Evolutionary conservation across 2,797 vertebrate genomes (phyloP).

Genomic region (Eidolon dupreanum): DNA sequence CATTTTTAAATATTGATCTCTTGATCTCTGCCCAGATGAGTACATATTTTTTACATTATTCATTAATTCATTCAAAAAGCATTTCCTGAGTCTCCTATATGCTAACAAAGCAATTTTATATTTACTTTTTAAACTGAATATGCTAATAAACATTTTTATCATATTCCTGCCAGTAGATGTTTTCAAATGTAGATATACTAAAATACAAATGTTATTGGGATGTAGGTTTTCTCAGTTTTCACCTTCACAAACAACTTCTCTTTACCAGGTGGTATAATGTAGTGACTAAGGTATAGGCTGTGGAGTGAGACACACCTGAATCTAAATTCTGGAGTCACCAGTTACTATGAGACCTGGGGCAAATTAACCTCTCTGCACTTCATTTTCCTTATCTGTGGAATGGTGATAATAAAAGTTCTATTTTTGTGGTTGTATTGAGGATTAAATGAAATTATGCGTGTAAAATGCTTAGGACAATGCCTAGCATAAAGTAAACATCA

Average conservation of each 20-base stretch:
- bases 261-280: neutral
- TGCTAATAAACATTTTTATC: neutral
- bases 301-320: neutral
- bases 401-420: neutral
- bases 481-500: neutral
- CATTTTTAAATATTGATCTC: conserved; percentile 26
- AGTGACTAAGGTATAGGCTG: neutral
- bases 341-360: neutral
- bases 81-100: neutral
- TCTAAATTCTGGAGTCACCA: neutral
- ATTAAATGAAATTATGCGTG: neutral
- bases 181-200: neutral
- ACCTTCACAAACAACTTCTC: neutral
- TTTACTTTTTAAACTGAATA: conserved; percentile 22
- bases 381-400: neutral
- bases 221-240: neutral
- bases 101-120: neutral
- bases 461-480: neutral
- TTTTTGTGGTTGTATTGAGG: neutral
- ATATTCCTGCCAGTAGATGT: neutral
- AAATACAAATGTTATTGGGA: neutral
- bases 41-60: neutral
- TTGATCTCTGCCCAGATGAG: neutral
- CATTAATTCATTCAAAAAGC: neutral
- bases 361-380: neutral